Evolutionary conservation across 2,888 invertebrate species (phyloP).

Genomic region (Hedychridium roseum): DNA sequence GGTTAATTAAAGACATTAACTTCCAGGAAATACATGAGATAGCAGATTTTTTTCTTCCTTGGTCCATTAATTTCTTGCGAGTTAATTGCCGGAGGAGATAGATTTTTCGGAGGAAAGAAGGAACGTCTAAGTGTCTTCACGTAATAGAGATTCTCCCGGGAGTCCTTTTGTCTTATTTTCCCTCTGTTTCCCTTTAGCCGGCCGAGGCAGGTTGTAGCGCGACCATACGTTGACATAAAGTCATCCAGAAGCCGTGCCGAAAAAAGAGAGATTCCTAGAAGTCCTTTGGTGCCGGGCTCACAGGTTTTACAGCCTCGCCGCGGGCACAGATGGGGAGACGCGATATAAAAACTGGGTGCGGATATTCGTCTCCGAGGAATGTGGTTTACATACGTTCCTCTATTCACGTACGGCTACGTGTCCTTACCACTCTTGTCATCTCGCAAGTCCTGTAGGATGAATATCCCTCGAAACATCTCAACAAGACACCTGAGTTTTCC

Average conservation of each 20-base stretch:
- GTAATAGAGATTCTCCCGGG: too few relatives aligned
- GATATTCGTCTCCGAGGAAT: slow-evolving; percentile 31
- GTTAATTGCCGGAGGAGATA: too few relatives aligned
- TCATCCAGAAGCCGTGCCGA: slow-evolving; percentile 32
- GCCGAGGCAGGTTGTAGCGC: slow-evolving; percentile 9
- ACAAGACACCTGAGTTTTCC: too few relatives aligned
- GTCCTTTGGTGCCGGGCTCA: slow-evolving; percentile 28
- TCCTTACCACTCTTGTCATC: neutral
- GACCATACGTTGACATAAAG: slow-evolving; percentile 37
- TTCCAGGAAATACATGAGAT: too few relatives aligned
- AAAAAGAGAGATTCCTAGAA: slow-evolving; percentile 46
- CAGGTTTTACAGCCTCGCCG: slow-evolving; percentile 35
- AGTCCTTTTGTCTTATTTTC: too few relatives aligned
- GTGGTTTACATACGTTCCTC: slow-evolving; percentile 29
- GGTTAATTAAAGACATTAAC: too few relatives aligned
- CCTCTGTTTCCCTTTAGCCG: too few relatives aligned
- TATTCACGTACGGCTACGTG: slow-evolving; percentile 15
- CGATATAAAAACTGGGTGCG: slow-evolving; percentile 48
- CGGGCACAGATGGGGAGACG: slow-evolving; percentile 38
- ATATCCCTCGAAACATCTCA: too few relatives aligned
- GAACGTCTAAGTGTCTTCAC: too few relatives aligned
- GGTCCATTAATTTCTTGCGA: too few relatives aligned
- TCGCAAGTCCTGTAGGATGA: neutral
- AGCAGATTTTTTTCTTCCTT: neutral
- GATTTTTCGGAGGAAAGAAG: too few relatives aligned